Percentiles rank a stretch among this genome's conserved stretches.
phyloP scores from a whole-genome alignment of 2,888 invertebrate species.

The Tipula helvola region DNA sequence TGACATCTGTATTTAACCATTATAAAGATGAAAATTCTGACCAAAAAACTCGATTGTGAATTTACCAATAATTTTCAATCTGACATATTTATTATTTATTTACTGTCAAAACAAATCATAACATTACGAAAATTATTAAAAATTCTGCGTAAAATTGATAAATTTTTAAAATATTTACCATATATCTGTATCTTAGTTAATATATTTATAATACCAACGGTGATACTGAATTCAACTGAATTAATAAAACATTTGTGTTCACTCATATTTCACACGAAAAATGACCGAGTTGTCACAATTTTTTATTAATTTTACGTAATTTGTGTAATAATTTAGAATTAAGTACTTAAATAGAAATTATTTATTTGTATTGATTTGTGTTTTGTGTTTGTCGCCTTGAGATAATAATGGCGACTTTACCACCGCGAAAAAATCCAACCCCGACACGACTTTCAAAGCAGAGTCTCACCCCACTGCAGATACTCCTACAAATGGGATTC shows the following conservation, averaged over 20 bases:
- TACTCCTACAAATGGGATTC: constrained; percentile 79
- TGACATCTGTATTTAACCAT: not conserved
- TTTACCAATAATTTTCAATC: not conserved
- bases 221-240: not conserved
- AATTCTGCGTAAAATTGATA: not conserved
- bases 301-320: not conserved
- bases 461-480: constrained; percentile 64
- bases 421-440: constrained; percentile 62
- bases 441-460: constrained; percentile 60
- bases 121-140: not conserved
- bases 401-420: constrained; percentile 53
- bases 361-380: not conserved
- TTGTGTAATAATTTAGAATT: not conserved
- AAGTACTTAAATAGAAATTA: not conserved
- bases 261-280: not conserved
- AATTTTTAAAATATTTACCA: not conserved
- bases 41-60: not conserved
- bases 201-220: not conserved
- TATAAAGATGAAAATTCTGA: not conserved
- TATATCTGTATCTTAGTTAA: not conserved
- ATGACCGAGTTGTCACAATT: not conserved
- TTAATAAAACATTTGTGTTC: not conserved
- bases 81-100: not conserved
- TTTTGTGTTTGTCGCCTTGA: not conserved
- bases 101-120: not conserved